Conservation (phyloP, 2,888 invertebrate genomes). For the Tipula lateralis region DNA sequence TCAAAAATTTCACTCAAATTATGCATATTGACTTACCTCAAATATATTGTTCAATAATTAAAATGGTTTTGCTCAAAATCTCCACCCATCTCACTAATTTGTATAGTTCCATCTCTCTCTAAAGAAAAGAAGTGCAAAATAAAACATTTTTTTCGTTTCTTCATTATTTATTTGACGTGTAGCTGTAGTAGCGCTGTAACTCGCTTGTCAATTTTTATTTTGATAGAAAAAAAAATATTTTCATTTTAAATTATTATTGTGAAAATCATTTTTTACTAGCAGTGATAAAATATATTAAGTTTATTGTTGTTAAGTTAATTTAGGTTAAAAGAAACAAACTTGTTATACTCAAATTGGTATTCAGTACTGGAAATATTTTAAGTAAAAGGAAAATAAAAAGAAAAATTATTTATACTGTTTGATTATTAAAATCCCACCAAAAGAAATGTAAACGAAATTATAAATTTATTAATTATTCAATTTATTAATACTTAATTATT, state of each 20-base stretch:
- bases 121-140: not conserved
- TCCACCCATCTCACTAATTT: not conserved
- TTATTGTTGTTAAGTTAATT: too few relatives aligned
- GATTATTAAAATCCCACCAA: not conserved
- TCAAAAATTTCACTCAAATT: too few relatives aligned
- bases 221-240: not conserved
- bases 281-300: too few relatives aligned
- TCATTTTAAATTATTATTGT: not conserved
- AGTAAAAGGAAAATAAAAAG: not conserved
- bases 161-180: not conserved
- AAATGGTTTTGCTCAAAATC: not conserved
- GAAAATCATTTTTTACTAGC: too few relatives aligned
- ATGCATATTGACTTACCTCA: too few relatives aligned
- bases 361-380: not conserved
- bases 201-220: not conserved
- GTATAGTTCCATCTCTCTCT: not conserved
- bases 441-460: not conserved
- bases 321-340: too few relatives aligned
- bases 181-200: not conserved
- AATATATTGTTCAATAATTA: too few relatives aligned
- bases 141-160: not conserved
- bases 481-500: not conserved
- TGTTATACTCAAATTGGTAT: too few relatives aligned
- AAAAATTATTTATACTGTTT: not conserved
- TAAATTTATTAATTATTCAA: not conserved